Base-by-base conservation (phyloP, 23 tunicate genomes). In the Trididemnum clinides region DNA sequence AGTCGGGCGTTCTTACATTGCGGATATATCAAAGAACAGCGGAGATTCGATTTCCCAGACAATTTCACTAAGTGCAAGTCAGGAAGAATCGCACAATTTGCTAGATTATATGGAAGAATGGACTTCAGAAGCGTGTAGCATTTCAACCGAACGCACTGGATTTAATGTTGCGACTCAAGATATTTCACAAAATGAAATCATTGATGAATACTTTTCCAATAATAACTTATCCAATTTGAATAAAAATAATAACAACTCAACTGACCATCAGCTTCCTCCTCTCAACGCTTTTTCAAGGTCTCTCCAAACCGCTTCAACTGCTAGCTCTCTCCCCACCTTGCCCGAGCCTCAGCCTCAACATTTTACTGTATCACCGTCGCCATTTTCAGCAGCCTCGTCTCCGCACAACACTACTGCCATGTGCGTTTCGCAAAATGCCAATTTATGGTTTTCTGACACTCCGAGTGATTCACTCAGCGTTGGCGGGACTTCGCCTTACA, bases 401-500 rank as follows among this genome's bases (percentile, higher is more conserved):
- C 73, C 95, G 28, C 26, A 39, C 51, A 49, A 73, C 69, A 25
- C 51, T 62, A 26, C 69, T 7, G 7, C 7, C 75, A 66, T 7
- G 10, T 32, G 36, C 75, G 37, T 37, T 7, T 6, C 37, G 7
- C 37, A 66, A 66, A 30, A 6, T 37, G 37, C 25, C 7, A 62
- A 18, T 21, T 10, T 32, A 2, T 80, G 84, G 64, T 38, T 87
- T 85, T 88, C 91, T 22, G 91, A 84, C 18, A 92, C 91, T 50
- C 91, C 97, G 64, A 83, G 86, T 80, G 97, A 92, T 64, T 31
- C 72, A 27, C 39, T 72, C 31, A 88, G 87, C 64, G 15, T 82
- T 19, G 65, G 71, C 88, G 91, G 97, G 85, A 51, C 82, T 65
- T 92, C 97, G 32, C 97, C 97, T 7, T 92, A 63, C 82, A 82